Evolutionary conservation across 1,140 invertebrate species (phyloP), one percentile per base, ranked within the genome.

Genomic region (Drosophila kohkoa): DNA sequence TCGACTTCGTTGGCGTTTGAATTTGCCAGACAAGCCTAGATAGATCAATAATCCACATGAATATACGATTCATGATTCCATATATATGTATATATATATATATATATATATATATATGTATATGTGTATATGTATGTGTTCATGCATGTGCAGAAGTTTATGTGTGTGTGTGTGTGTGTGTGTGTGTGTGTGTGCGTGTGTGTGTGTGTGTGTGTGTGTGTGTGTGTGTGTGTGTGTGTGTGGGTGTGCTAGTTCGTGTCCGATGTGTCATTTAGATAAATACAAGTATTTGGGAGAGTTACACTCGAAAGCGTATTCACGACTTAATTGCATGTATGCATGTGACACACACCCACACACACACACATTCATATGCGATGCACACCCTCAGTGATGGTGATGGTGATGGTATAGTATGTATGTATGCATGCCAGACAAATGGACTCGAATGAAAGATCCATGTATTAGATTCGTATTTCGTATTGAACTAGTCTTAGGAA

Each of bases 1-100:
- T 54, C 51, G 35, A 54, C 16, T 54, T 54, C 32, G 51, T 13
- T 54, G 28, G 28, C 51, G 30, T 10, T 35, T 57, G 54, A 8
- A 43, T 20, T 57, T 3, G 32, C 30, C 51, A 54, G 54, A 57
- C 35, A 57, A 57, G 13, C 54, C 35, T 57, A 57, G 54, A 38
- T 57, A 57, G 35, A 57, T 57, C n/a, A 41, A 41, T 57, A 54
- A 7, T 32, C 15, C 54, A 13, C 38, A 13, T 30, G 41, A 41
- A 52, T 20, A 52, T 63, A 51, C 20, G 20, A 25, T 25, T 25
- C 20, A 25, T 25, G 3, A 25, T 25, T 25, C 20, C 46, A 25
- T 62, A 30, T 62, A 10, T 52, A 16, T 16, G 1, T 1, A 16
- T 16, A 16, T 32, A n/a, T 20, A 41, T 20, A 11, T 43, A n/a